Conservation (phyloP, 2,888 invertebrate species). For the Xestia ashworthii region DNA sequence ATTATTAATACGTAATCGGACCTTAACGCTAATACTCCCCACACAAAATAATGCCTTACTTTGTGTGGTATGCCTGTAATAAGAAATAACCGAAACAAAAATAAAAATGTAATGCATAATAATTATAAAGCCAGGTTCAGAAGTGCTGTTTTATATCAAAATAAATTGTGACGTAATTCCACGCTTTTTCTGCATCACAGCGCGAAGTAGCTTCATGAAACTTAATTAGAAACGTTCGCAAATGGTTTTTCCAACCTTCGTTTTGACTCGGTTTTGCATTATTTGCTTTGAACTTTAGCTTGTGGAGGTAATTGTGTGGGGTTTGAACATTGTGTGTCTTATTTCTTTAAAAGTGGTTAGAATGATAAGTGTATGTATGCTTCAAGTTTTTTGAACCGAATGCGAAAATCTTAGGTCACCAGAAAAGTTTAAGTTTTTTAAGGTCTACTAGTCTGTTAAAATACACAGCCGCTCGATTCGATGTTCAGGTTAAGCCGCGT, state of each 20-base stretch:
- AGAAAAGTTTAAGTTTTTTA: not conserved
- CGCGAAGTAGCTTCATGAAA: constrained; percentile 34
- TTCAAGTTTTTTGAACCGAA: not conserved
- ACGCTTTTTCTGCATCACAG: constrained; percentile 25
- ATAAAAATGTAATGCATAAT: not conserved
- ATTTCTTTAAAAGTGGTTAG: not conserved
- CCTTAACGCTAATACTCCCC: not conserved
- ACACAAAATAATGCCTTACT: not conserved
- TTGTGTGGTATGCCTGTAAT: not conserved
- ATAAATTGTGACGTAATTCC: constrained; percentile 32
- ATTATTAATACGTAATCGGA: not conserved
- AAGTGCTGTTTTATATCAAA: constrained; percentile 12
- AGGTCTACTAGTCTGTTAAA: not conserved
- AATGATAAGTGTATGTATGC: not conserved
- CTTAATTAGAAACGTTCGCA: constrained; percentile 45
- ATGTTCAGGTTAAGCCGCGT: too few species aligned
- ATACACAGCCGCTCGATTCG: not conserved
- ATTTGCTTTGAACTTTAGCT: constrained; percentile 24
- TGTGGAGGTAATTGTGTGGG: constrained; percentile 6
- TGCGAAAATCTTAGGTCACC: not conserved
- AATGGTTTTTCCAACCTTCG: constrained; percentile 25
- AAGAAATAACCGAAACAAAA: not conserved
- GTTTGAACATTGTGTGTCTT: not conserved
- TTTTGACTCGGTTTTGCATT: constrained; percentile 27
- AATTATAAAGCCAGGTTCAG: not conserved